Percentiles rank a stretch among this genome's conserved stretches.
These are phyloP conservation scores for Mycteria americana DNA, from an alignment of 2,797 vertebrate genomes.

Conservation along the genomic window DNA sequence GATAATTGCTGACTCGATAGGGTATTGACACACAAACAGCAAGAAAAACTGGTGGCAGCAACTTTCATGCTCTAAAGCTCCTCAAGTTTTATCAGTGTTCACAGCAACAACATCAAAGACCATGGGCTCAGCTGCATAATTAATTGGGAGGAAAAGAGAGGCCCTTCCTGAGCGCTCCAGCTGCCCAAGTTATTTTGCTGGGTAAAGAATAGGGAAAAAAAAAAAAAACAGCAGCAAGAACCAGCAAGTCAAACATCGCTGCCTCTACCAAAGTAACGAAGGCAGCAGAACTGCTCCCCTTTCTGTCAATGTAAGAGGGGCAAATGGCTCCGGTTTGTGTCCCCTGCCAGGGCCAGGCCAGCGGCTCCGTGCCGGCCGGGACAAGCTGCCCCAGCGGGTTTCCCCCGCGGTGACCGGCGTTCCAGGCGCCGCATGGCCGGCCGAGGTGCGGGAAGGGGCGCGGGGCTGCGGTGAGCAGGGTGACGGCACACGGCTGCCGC, in stretches of 20 bases:
- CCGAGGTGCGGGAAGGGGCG: neutral
- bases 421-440: rapidly evolving
- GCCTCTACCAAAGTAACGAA: neutral
- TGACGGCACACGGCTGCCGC: neutral
- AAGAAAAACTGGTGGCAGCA: conserved; percentile 6
- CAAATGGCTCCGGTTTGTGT: neutral
- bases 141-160: neutral
- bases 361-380: neutral
- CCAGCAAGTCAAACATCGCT: neutral
- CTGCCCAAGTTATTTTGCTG: neutral
- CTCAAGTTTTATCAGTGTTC: conserved; percentile 65
- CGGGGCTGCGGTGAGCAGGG: neutral
- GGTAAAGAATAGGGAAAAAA: neutral
- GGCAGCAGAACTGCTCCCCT: neutral
- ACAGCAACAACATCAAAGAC: conserved; percentile 81
- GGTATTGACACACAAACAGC: neutral
- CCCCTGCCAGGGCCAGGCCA: neutral
- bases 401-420: rapidly evolving
- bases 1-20: neutral
- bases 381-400: neutral
- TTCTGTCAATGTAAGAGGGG: neutral
- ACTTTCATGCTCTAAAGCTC: conserved; percentile 5
- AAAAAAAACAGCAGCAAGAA: neutral
- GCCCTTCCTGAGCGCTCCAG: neutral
- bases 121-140: neutral